These are phyloP conservation scores for Hyla sarda DNA, from an alignment of 2,113 vertebrate species.

Conservation along the genomic window DNA sequence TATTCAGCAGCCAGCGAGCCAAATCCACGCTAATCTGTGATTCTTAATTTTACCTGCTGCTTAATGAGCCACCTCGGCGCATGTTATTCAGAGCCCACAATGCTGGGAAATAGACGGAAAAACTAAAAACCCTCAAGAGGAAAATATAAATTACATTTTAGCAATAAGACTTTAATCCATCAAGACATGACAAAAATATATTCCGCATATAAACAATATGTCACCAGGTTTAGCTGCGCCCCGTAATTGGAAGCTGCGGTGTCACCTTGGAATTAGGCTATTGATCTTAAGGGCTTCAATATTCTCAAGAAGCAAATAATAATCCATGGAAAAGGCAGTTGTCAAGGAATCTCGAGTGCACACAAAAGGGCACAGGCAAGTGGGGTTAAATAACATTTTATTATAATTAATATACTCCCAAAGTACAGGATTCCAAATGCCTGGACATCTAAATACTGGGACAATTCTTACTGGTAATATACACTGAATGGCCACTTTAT, in stretches of 20 bases:
- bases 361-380: neutral
- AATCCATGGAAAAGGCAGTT: neutral
- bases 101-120: slow-evolving; percentile 17
- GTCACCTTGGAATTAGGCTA: slow-evolving; percentile 38
- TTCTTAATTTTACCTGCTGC: slow-evolving; percentile 52
- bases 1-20: slow-evolving; percentile 50
- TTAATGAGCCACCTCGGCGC: slow-evolving; percentile 48
- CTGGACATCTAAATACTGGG: neutral
- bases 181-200: slow-evolving; percentile 42
- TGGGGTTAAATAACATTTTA: neutral
- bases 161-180: slow-evolving; percentile 43
- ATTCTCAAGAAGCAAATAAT: slow-evolving; percentile 14
- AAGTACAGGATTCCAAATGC: neutral
- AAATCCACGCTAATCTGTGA: slow-evolving; percentile 49
- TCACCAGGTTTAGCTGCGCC: neutral
- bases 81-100: slow-evolving; percentile 45
- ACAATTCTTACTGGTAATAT: too few relatives aligned
- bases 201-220: slow-evolving; percentile 22
- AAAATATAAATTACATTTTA: slow-evolving; percentile 49
- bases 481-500: too few relatives aligned
- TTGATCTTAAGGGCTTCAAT: neutral
- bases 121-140: slow-evolving; percentile 31
- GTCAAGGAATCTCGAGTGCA: neutral
- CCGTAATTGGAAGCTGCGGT: slow-evolving; percentile 22
- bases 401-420: neutral